Evolutionary conservation across 2,888 invertebrate genomes (phyloP).

Genomic region (Nephrocerus scutellatus): DNA sequence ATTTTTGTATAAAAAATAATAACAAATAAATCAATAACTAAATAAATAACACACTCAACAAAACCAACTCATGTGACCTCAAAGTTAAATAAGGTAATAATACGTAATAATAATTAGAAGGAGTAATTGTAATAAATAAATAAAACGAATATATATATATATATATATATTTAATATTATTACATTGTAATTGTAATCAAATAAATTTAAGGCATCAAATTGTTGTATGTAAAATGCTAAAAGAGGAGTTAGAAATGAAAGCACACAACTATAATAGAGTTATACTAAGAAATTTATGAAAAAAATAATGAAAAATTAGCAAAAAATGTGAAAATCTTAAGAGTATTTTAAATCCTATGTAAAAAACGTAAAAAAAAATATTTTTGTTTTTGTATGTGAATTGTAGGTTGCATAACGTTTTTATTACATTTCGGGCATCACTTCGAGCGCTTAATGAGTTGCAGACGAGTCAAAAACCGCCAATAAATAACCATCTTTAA

Average conservation of each 20-base stretch:
- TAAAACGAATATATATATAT: conserved; percentile 14
- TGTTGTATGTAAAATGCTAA: too few species aligned
- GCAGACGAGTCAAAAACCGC: too few species aligned
- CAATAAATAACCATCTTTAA: conserved; percentile 29
- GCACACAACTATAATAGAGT: background rate
- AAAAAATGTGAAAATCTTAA: conserved; percentile 30
- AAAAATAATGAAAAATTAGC: conserved; percentile 24
- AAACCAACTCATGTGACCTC: conserved; percentile 52
- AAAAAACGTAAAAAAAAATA: too few species aligned
- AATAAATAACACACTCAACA: conserved; percentile 40
- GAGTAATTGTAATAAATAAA: conserved; percentile 19
- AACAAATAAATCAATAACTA: conserved; percentile 24
- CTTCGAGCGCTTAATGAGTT: too few species aligned
- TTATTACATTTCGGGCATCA: too few species aligned
- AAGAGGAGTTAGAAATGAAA: conserved; percentile 2
- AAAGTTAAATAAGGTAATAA: conserved; percentile 47
- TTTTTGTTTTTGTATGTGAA: too few species aligned
- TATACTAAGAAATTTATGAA: conserved; percentile 19
- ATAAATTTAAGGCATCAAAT: conserved; percentile 14
- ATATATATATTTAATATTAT: conserved; percentile 10
- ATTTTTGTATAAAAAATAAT: conserved; percentile 29
- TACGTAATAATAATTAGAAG: conserved; percentile 25
- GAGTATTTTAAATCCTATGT: conserved; percentile 13
- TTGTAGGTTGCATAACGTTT: too few species aligned
- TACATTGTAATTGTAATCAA: background rate